Evolutionary conservation across 2,888 invertebrate species (phyloP).

Genomic region (Hydraecia micacea): DNA sequence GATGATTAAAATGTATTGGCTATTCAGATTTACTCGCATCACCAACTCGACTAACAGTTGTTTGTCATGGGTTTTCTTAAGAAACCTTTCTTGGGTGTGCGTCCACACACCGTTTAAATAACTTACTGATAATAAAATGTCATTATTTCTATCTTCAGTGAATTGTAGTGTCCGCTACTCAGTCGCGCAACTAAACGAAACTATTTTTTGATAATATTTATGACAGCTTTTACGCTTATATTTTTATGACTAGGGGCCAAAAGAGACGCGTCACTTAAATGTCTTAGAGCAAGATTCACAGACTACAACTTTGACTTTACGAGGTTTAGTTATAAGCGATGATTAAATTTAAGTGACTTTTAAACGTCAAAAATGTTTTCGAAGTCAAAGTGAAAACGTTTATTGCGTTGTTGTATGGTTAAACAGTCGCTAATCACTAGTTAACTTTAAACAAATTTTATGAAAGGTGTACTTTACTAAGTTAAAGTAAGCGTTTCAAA

Average conservation of each 20-base stretch:
- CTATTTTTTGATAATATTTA: background rate
- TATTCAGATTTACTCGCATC: background rate
- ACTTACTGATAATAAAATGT: background rate
- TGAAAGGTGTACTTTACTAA: background rate
- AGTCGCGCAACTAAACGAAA: background rate
- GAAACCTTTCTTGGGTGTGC: background rate
- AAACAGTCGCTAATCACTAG: no score
- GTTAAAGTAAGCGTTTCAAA: background rate
- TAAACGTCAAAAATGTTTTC: no score
- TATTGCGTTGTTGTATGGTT: no score
- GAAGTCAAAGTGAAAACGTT: no score
- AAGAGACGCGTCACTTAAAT: constrained; percentile 14
- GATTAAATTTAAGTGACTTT: no score
- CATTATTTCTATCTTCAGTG: background rate
- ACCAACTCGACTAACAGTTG: background rate
- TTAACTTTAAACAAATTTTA: no score
- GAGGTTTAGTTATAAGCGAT: no score
- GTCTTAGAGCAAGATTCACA: background rate
- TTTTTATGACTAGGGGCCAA: background rate
- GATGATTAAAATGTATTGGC: constrained; percentile 2
- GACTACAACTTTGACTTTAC: background rate
- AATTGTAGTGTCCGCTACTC: background rate
- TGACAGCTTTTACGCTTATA: background rate
- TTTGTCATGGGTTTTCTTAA: background rate
- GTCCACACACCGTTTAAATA: background rate